Evolutionary conservation across 2,888 invertebrate genomes (phyloP), one percentile per base, ranked within the genome.

Genomic region (Luperina testacea): DNA sequence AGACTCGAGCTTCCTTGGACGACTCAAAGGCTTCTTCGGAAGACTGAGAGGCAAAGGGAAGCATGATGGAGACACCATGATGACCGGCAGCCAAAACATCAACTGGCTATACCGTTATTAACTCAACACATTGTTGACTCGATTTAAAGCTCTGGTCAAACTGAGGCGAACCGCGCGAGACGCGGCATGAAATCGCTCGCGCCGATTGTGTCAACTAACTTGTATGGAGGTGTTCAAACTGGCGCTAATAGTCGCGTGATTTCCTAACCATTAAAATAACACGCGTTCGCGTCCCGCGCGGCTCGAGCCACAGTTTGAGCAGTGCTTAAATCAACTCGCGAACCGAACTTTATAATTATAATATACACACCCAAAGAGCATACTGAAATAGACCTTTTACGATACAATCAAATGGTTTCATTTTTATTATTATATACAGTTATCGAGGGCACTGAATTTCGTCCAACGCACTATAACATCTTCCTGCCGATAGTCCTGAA

Each of bases 381-480:
- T 63, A 61, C 38, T 76, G 73, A 82, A 86, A 84, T 81, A 84
- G 77, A 84, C 71, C 32, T 72, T 75, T 80, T 79, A 32, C 70
- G 71, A 77, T 45, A 73, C 64, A 75, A 74, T 74, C 53, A 61
- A 72, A 71, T 85, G 79, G 83, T 87, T 90, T 89, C 72, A 90
- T 83, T 86, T 83, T 73, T 71, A 77, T 73, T 69, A 68, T 65
- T 53, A 68, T 81, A 45, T 59, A 73, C 68, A 51, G n/a, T 72
- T 77, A 63, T 72, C 45, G 63, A 78, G 81, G 79, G 81, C 74
- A 76, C 70, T 81, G 69, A 75, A 81, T 88, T 95, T 95, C 95
- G 96, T 96, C 96, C 92, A 96, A 95, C 96, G 96, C 96, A 96
- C 95, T 95, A 89, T 88, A 84, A 82, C 85, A 81, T 86, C 81